Percentiles rank a stretch among this genome's conserved stretches.
Conservation (phyloP, 2,113 vertebrate species). For the Catharus fuscescens region DNA sequence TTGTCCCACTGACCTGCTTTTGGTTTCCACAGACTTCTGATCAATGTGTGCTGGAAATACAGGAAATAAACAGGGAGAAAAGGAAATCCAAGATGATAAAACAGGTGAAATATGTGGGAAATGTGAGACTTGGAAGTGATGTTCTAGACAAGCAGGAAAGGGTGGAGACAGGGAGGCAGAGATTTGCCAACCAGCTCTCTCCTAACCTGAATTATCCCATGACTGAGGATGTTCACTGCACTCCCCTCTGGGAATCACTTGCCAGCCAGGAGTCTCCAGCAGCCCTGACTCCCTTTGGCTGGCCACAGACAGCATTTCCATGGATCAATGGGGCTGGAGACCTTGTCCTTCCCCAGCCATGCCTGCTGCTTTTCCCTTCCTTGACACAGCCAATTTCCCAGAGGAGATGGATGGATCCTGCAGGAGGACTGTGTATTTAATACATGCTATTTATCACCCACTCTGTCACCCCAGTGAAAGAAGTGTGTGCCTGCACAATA, state of each 20-base stretch:
- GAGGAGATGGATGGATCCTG: slow-evolving; percentile 45
- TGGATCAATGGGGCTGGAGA: neutral
- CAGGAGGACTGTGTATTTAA: slow-evolving; percentile 9
- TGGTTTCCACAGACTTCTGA: neutral
- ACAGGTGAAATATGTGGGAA: neutral
- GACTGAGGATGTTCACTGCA: neutral
- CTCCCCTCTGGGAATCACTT: neutral
- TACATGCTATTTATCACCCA: slow-evolving; percentile 10
- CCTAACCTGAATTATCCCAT: neutral
- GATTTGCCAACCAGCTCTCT: neutral
- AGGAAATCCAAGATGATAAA: neutral
- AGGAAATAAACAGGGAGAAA: neutral
- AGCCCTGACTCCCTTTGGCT: neutral
- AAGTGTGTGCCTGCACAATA: neutral
- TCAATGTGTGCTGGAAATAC: neutral
- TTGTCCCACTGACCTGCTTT: slow-evolving; percentile 42
- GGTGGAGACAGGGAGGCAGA: neutral
- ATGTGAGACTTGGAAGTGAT: neutral
- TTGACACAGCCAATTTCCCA: slow-evolving; percentile 27
- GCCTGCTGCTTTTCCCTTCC: neutral
- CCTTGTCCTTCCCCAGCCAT: neutral
- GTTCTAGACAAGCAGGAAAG: neutral
- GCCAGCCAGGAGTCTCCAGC: neutral
- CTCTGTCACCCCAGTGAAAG: neutral
- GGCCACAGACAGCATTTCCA: neutral